A percentile compares a stretch with the other conserved stretches of the same genome.
Conservation (phyloP, 2,888 invertebrate genomes). For the Ophioninae sp. region DNA sequence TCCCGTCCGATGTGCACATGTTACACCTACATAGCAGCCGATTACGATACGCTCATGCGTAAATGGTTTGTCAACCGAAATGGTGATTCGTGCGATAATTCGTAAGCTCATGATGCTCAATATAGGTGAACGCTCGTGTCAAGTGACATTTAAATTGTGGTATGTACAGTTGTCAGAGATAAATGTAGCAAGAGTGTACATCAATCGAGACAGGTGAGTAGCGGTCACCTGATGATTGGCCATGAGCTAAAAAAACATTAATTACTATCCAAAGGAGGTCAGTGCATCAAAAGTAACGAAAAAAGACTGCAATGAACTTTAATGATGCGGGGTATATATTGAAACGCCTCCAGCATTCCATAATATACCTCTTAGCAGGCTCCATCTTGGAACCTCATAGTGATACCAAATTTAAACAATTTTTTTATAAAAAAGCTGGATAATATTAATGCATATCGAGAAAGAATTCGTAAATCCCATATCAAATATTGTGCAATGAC, state of each 20-base stretch:
- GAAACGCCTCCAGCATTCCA: not conserved
- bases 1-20: conserved; percentile 1
- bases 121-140: conserved; percentile 48
- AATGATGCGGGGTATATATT: not conserved
- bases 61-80: conserved; percentile 20
- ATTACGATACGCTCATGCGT: not conserved
- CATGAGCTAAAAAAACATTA: conserved; percentile 4
- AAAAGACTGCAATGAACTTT: not conserved
- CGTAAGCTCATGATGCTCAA: conserved; percentile 49
- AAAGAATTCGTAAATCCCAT: not conserved
- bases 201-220: conserved; percentile 21
- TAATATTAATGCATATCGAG: not conserved
- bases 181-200: conserved; percentile 33
- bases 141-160: conserved; percentile 50
- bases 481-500: not conserved
- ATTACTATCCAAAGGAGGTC: not conserved
- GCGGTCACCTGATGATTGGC: conserved; percentile 1
- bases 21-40: not conserved
- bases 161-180: conserved; percentile 35
- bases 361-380: no score
- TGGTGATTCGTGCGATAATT: conserved; percentile 44
- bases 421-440: not conserved
- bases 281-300: not conserved
- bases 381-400: no score
- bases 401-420: not conserved